A percentile compares a stretch with the other conserved stretches of the same genome.
Conservation (phyloP, 2,888 invertebrate genomes). For the Zelleria hepariella region DNA sequence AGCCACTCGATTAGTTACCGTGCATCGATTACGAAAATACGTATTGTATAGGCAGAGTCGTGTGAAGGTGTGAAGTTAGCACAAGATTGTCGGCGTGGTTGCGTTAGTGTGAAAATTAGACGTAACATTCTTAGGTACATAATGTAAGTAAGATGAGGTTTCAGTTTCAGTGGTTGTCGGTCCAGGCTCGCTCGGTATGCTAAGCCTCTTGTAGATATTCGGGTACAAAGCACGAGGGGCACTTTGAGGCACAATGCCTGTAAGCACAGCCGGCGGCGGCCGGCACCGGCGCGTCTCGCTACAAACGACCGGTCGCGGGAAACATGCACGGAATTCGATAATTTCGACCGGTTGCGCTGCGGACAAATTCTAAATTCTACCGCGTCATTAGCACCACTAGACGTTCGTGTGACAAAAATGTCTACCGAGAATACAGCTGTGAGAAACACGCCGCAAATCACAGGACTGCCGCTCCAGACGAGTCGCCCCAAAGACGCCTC, state of each 20-base stretch:
- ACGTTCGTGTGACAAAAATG: background rate
- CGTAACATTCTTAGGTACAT: background rate
- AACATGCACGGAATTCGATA: slow-evolving; percentile 6
- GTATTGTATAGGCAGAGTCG: background rate
- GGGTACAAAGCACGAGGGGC: background rate
- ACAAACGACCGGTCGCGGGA: background rate
- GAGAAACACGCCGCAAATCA: slow-evolving; percentile 15
- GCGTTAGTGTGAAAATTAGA: background rate
- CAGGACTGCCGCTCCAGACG: slow-evolving; percentile 13
- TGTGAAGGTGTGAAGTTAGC: too few species aligned
- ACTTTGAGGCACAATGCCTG: background rate
- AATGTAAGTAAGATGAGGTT: background rate
- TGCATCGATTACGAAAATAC: background rate
- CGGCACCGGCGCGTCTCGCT: background rate
- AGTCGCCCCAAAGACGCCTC: too few species aligned
- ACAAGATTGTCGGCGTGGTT: too few species aligned
- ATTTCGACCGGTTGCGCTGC: slow-evolving; percentile 2
- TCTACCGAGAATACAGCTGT: background rate
- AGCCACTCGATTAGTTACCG: background rate
- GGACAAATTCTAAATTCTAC: slow-evolving; percentile 6
- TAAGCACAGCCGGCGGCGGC: background rate
- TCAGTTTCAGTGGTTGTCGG: background rate
- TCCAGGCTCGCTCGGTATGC: background rate
- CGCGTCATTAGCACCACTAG: slow-evolving; percentile 2
- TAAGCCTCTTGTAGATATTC: background rate